A percentile compares a stretch with the other conserved stretches of the same genome.
Conservation (phyloP, 2,888 invertebrate genomes). For the Lottia gigantea region DNA sequence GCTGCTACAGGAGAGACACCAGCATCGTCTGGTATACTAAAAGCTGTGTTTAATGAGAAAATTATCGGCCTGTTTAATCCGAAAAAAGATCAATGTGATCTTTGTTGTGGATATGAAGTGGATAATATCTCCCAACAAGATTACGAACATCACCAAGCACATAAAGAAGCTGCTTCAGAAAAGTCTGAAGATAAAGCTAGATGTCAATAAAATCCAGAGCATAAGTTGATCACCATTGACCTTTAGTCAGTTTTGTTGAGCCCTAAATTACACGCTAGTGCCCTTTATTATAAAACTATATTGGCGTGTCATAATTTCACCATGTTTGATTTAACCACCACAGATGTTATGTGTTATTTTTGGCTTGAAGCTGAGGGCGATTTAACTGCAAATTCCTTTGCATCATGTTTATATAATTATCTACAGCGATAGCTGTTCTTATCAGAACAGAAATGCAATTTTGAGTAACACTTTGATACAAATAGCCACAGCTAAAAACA, state of each 20-base stretch:
- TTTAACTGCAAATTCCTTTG: constrained; percentile 9
- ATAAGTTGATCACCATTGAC: neutral
- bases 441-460: constrained; percentile 10
- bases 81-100: neutral
- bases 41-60: neutral
- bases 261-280: constrained; percentile 4
- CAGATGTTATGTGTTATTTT: constrained; percentile 1
- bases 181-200: neutral
- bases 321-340: neutral
- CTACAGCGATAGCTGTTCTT: neutral
- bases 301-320: constrained; percentile 11
- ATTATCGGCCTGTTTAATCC: neutral
- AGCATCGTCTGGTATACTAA: neutral
- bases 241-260: constrained; percentile 1
- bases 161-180: neutral
- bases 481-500: constrained; percentile 12
- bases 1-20: neutral
- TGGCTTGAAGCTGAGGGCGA: constrained; percentile 14
- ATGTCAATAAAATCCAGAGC: neutral
- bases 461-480: constrained; percentile 3
- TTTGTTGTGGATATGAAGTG: neutral
- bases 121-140: neutral
- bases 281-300: constrained; percentile 10
- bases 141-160: neutral
- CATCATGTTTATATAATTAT: neutral